These are phyloP conservation scores for Trypoxylus dichotomus DNA, from an alignment of 1,140 invertebrate species.

Conservation along the genomic window DNA sequence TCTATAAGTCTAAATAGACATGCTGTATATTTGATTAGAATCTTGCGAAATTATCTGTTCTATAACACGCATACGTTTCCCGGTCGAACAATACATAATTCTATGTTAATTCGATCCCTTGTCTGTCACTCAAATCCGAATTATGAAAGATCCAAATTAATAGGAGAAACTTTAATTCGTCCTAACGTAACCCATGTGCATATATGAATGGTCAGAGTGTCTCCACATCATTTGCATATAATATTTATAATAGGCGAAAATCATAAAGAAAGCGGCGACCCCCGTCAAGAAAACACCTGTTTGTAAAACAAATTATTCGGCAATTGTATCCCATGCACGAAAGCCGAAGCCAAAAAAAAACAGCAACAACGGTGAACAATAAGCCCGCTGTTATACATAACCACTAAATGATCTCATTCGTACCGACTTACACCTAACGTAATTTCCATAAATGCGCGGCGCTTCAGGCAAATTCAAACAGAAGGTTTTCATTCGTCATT, in stretches of 20 bases:
- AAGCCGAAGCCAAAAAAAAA: neutral
- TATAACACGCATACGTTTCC: too few species aligned
- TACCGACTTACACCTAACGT: neutral
- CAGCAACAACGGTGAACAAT: neutral
- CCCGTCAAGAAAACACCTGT: neutral
- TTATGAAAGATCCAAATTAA: neutral
- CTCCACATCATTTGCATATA: neutral
- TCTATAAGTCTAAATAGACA: too few species aligned
- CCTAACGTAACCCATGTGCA: neutral
- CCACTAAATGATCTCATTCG: neutral
- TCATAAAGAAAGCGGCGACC: neutral
- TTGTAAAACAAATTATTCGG: neutral
- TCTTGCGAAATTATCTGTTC: too few species aligned
- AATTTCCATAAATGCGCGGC: neutral
- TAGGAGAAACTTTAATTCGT: neutral
- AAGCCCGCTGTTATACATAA: neutral
- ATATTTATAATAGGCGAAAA: neutral
- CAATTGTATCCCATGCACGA: neutral
- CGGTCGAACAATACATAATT: too few species aligned
- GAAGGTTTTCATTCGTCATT: neutral
- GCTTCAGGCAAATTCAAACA: neutral
- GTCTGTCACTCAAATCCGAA: neutral
- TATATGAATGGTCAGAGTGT: neutral
- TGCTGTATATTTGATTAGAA: too few species aligned
- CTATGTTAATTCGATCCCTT: neutral